These are phyloP conservation scores for Macrosteles quadrilineatus DNA, from an alignment of 1,140 invertebrate genomes.

Conservation along the genomic window DNA sequence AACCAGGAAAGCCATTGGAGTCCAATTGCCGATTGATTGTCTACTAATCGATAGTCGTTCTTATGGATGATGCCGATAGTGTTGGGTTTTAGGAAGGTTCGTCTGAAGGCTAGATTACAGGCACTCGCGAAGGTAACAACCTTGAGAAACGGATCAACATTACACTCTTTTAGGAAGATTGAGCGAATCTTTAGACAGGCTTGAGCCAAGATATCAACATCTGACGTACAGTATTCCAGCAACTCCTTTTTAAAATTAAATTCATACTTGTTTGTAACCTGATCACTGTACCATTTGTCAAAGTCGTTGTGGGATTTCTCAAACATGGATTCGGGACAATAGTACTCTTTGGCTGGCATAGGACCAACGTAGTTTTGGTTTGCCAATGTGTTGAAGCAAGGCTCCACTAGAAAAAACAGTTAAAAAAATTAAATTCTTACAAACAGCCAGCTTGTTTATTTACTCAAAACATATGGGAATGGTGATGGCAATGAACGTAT, in stretches of 20 bases:
- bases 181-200: conserved; percentile 28
- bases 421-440: no score
- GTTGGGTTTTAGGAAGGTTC: neutral
- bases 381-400: conserved; percentile 45
- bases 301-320: no score
- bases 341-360: conserved; percentile 15
- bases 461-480: no score
- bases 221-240: conserved; percentile 26
- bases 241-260: conserved; percentile 20
- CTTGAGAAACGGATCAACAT: conserved; percentile 14
- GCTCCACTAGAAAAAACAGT: no score
- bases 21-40: conserved; percentile 1
- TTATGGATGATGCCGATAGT: neutral
- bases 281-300: conserved; percentile 25
- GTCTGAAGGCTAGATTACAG: conserved; percentile 6
- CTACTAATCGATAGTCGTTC: neutral
- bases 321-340: conserved; percentile 32
- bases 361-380: conserved; percentile 34
- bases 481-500: no score
- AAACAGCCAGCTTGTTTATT: no score
- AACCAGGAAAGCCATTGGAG: neutral
- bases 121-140: neutral
- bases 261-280: neutral
- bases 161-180: conserved; percentile 5
- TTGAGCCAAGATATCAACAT: conserved; percentile 35